Percentiles rank a stretch among this genome's conserved stretches.
Conservation (phyloP, 2,113 vertebrate species). For the Entelurus aequoreus region DNA sequence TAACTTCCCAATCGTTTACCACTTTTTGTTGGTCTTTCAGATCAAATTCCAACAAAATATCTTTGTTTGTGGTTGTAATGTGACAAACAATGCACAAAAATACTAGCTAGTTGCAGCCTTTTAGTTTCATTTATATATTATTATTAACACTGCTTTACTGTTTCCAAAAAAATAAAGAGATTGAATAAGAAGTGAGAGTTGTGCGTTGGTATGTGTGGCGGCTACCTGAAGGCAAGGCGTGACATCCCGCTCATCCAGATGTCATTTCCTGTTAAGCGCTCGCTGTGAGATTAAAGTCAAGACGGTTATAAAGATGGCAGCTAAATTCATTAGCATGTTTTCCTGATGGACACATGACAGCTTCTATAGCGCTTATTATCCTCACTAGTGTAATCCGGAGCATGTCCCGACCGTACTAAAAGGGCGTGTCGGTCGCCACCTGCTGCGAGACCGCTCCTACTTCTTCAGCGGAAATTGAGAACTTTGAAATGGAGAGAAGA, state of each 20-base stretch:
- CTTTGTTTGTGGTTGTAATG: too few relatives aligned
- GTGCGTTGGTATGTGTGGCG: conserved; percentile 41
- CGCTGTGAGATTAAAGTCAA: background rate
- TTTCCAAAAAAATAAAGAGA: conserved; percentile 19
- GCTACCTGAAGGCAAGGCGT: conserved; percentile 39
- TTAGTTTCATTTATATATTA: background rate
- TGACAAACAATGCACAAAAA: too few relatives aligned
- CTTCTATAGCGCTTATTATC: too few relatives aligned
- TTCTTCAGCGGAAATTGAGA: background rate
- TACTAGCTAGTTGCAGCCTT: too few relatives aligned
- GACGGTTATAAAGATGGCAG: background rate
- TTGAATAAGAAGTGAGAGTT: conserved; percentile 17
- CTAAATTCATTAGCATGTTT: background rate
- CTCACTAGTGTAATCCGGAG: background rate
- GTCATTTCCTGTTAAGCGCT: background rate
- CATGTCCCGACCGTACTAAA: too few relatives aligned
- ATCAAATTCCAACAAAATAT: too few relatives aligned
- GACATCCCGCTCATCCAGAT: background rate
- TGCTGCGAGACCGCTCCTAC: background rate
- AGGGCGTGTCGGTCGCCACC: background rate
- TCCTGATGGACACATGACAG: too few relatives aligned
- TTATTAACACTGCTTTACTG: conserved; percentile 20
- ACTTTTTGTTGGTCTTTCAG: too few relatives aligned
- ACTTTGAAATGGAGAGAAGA: background rate
- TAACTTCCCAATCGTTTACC: too few relatives aligned